A percentile compares a stretch with the other conserved stretches of the same genome.
phyloP scores from a whole-genome alignment of 2,888 invertebrate species.

The Halictus ligatus region DNA sequence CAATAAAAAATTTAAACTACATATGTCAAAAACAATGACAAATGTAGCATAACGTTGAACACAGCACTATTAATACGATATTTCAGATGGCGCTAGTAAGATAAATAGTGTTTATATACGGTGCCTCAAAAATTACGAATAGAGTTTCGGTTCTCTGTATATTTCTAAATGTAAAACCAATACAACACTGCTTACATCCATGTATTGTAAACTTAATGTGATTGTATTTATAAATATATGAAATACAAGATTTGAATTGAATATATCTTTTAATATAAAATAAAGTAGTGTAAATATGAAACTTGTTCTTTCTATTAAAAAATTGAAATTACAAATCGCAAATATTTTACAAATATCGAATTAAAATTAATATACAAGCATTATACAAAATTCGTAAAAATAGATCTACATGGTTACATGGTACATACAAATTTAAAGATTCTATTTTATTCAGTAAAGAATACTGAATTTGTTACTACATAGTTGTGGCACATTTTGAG shows the following conservation, averaged over 20 bases:
- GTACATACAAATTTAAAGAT: slow-evolving; percentile 47
- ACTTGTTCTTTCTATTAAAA: slow-evolving; percentile 21
- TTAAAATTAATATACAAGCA: slow-evolving; percentile 35
- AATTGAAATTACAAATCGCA: slow-evolving; percentile 36
- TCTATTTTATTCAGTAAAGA: slow-evolving; percentile 22
- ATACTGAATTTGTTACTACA: slow-evolving; percentile 21
- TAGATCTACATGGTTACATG: slow-evolving; percentile 44
- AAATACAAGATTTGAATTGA: slow-evolving; percentile 34
- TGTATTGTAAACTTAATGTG: background rate
- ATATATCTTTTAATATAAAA: slow-evolving; percentile 30
- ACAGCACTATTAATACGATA: background rate
- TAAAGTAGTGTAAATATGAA: slow-evolving; percentile 38
- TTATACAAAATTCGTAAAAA: slow-evolving; percentile 42
- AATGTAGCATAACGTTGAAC: background rate
- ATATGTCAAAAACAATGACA: background rate
- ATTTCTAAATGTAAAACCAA: slow-evolving; percentile 9
- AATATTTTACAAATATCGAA: slow-evolving; percentile 27
- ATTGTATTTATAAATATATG: slow-evolving; percentile 28
- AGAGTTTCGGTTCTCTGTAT: background rate
- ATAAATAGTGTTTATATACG: background rate
- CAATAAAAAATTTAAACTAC: background rate
- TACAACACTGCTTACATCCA: background rate
- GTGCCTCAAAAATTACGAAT: background rate
- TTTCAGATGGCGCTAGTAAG: background rate
- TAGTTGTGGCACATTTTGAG: slow-evolving; percentile 54